phyloP scores from a whole-genome alignment of 2,113 vertebrate genomes.

The Zootoca vivipara region DNA sequence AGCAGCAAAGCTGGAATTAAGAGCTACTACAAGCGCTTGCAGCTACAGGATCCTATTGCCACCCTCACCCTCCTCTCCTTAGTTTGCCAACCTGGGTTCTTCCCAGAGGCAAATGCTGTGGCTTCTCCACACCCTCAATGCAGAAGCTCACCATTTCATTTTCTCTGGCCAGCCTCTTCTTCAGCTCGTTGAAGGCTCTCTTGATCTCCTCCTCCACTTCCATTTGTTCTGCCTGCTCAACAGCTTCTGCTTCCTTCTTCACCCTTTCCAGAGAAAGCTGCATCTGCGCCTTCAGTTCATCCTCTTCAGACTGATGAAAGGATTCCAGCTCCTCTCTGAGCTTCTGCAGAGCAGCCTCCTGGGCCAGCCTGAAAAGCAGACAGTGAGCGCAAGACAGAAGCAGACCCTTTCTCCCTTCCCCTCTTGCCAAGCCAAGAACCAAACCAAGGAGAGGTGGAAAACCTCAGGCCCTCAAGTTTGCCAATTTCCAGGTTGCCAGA shows the following conservation, averaged over 20 bases:
- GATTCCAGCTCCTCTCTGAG: slow-evolving; percentile 69
- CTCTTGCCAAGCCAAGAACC: not conserved
- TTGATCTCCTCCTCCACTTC: slow-evolving; percentile 72
- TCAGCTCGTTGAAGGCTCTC: slow-evolving; percentile 70
- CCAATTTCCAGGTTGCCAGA: no score
- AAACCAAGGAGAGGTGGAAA: no score
- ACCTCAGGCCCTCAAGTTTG: no score
- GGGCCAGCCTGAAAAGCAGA: slow-evolving; percentile 76
- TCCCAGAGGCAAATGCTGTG: no score
- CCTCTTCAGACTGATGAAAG: slow-evolving; percentile 53
- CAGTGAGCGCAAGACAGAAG: not conserved
- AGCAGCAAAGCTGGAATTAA: not conserved
- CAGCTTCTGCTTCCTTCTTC: slow-evolving; percentile 73
- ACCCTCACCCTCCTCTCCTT: no score
- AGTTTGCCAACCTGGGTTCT: no score
- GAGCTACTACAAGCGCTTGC: not conserved
- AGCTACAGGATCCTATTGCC: not conserved
- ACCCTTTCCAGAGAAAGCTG: slow-evolving; percentile 65
- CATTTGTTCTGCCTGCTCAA: slow-evolving; percentile 60
- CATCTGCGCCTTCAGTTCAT: slow-evolving; percentile 71
- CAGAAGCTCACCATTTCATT: slow-evolving; percentile 75
- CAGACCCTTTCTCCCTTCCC: not conserved
- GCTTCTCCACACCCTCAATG: not conserved
- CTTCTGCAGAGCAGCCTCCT: slow-evolving; percentile 70
- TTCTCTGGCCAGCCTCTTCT: slow-evolving; percentile 62